Evolutionary conservation across 53 echinoderm and acorn worm species (phyloP).

Genomic region (Stichopus horrens): DNA sequence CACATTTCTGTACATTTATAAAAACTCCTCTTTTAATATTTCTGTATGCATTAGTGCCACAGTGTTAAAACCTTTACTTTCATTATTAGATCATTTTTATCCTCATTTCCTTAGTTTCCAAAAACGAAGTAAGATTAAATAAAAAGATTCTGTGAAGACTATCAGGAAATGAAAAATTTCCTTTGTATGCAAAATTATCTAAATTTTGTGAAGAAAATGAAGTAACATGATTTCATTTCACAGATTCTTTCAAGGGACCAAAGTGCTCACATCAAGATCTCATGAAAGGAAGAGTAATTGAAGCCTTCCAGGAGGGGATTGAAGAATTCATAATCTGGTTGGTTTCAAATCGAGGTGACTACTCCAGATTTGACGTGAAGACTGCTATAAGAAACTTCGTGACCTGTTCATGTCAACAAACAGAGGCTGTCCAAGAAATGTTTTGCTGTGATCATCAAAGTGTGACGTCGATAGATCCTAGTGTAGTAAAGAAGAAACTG

Average conservation of each 20-base stretch:
- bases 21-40: too few relatives aligned
- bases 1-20: too few relatives aligned
- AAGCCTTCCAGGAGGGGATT: conserved; percentile 26
- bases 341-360: conserved; percentile 7
- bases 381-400: conserved; percentile 5
- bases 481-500: too few relatives aligned
- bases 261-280: not conserved
- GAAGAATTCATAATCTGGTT: conserved; percentile 47
- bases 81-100: too few relatives aligned
- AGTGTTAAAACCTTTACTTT: too few relatives aligned
- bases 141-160: too few relatives aligned
- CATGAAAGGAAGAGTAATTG: not conserved
- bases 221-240: not conserved
- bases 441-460: not conserved
- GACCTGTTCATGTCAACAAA: not conserved
- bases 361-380: not conserved
- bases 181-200: too few relatives aligned
- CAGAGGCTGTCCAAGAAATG: not conserved
- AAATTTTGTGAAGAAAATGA: too few relatives aligned
- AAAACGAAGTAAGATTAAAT: too few relatives aligned
- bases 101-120: too few relatives aligned
- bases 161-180: too few relatives aligned
- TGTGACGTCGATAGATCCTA: not conserved
- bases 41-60: too few relatives aligned
- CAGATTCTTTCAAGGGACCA: not conserved